phyloP scores from a whole-genome alignment of 2,113 vertebrate species.

The Phyllopteryx taeniolatus region DNA sequence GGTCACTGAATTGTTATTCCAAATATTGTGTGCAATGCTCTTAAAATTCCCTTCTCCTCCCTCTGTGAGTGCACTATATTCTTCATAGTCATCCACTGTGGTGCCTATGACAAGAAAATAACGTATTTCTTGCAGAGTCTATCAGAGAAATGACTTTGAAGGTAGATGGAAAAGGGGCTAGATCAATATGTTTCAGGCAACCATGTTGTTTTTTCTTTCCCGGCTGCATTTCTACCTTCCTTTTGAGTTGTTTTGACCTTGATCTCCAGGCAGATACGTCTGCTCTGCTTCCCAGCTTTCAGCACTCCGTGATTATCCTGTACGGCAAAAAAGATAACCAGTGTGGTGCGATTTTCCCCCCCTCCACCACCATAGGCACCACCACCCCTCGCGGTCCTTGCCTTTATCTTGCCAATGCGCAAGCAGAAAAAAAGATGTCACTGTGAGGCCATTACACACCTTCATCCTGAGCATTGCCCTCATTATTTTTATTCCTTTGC shows the following conservation, averaged over 20 bases:
- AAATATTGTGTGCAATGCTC: slow-evolving; percentile 33
- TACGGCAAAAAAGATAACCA: slow-evolving; percentile 73
- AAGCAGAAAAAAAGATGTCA: slow-evolving; percentile 70
- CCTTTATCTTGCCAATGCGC: slow-evolving; percentile 72
- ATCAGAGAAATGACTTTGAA: slow-evolving; percentile 67
- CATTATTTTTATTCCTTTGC: slow-evolving; percentile 66
- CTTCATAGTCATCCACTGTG: slow-evolving; percentile 67
- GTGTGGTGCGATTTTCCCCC: slow-evolving; percentile 36
- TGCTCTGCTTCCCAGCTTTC: slow-evolving; percentile 54
- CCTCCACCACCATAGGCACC: slow-evolving; percentile 42
- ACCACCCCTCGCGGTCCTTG: slow-evolving; percentile 42
- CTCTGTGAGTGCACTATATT: slow-evolving; percentile 52
- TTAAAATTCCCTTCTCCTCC: slow-evolving; percentile 47
- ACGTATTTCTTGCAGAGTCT: slow-evolving; percentile 67
- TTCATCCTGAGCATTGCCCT: slow-evolving; percentile 51
- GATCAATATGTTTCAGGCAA: slow-evolving; percentile 72
- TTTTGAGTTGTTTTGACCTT: slow-evolving; percentile 75
- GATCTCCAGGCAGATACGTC: slow-evolving; percentile 70
- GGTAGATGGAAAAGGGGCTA: slow-evolving; percentile 54
- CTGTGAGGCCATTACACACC: slow-evolving; percentile 52
- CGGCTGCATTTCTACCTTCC: slow-evolving; percentile 56
- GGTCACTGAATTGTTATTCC: slow-evolving; percentile 58
- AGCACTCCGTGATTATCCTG: slow-evolving; percentile 68
- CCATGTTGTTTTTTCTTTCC: slow-evolving; percentile 55
- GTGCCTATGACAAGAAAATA: slow-evolving; percentile 71